Conservation (phyloP, 1,140 invertebrate species). For the Drosophila auraria region DNA sequence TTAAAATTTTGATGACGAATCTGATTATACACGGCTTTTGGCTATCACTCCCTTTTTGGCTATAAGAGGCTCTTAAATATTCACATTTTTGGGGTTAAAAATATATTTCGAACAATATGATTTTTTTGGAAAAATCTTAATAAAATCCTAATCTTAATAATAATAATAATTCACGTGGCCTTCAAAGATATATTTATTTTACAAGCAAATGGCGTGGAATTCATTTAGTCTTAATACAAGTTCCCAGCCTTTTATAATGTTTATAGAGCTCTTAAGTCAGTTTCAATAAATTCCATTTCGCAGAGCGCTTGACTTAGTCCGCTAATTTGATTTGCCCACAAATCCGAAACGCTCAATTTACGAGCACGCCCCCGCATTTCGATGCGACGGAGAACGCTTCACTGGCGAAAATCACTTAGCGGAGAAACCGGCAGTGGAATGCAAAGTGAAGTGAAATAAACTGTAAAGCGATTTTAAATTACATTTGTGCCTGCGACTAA, state of each 20-base stretch:
- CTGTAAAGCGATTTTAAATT: slow-evolving; percentile 69
- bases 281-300: slow-evolving; percentile 18
- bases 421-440: slow-evolving; percentile 35
- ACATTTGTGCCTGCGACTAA: slow-evolving; percentile 39
- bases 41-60: too few species aligned
- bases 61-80: too few species aligned
- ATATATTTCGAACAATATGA: too few species aligned
- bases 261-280: not conserved
- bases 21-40: too few species aligned
- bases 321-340: slow-evolving; percentile 58
- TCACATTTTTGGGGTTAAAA: too few species aligned
- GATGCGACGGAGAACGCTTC: slow-evolving; percentile 35
- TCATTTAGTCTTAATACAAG: not conserved
- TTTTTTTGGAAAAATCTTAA: too few species aligned
- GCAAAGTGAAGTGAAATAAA: slow-evolving; percentile 49
- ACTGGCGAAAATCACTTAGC: slow-evolving; percentile 70
- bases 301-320: slow-evolving; percentile 30
- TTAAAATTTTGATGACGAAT: too few species aligned
- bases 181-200: not conserved
- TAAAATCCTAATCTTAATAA: too few species aligned
- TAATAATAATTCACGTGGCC: not conserved
- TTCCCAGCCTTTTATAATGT: slow-evolving; percentile 1
- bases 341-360: slow-evolving; percentile 27
- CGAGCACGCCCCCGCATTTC: slow-evolving; percentile 43
- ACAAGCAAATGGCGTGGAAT: not conserved